phyloP scores from a whole-genome alignment of 2,888 invertebrate species.

The Volucella inflata region DNA sequence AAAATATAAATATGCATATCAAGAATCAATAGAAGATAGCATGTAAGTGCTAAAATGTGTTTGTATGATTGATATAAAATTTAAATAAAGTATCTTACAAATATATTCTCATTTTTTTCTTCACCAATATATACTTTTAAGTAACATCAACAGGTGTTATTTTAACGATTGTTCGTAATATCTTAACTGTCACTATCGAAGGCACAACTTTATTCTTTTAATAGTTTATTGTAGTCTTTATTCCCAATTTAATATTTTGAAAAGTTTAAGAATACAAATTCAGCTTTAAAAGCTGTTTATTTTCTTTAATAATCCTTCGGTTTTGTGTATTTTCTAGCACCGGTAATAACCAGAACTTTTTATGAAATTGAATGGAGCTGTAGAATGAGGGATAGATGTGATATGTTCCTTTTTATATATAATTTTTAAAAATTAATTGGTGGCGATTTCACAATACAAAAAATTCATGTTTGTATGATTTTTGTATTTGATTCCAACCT shows the following conservation, averaged over 20 bases:
- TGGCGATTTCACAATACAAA: slow-evolving; percentile 46
- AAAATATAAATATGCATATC: slow-evolving; percentile 5
- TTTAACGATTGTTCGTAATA: slow-evolving; percentile 2
- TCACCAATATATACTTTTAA: not conserved
- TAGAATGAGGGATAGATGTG: slow-evolving; percentile 27
- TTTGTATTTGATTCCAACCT: slow-evolving; percentile 13
- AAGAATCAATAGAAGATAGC: slow-evolving; percentile 4
- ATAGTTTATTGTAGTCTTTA: slow-evolving; percentile 31
- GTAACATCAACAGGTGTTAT: slow-evolving; percentile 17
- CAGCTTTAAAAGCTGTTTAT: slow-evolving; percentile 6
- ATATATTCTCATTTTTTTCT: slow-evolving; percentile 16
- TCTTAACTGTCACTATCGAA: slow-evolving; percentile 46
- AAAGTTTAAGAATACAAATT: slow-evolving; percentile 10
- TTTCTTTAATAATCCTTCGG: slow-evolving; percentile 9
- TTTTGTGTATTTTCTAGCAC: slow-evolving; percentile 43
- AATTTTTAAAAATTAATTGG: slow-evolving; percentile 9
- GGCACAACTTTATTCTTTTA: slow-evolving; percentile 61
- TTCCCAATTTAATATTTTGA: slow-evolving; percentile 34
- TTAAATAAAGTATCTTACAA: not conserved
- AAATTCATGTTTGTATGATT: slow-evolving; percentile 20
- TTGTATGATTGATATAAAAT: slow-evolving; percentile 3
- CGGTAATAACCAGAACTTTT: slow-evolving; percentile 22
- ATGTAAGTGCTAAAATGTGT: not conserved
- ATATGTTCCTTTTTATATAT: slow-evolving; percentile 27
- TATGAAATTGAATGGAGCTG: not conserved